phyloP scores from a whole-genome alignment of 2,113 vertebrate genomes.

The Ascaphus truei region DNA sequence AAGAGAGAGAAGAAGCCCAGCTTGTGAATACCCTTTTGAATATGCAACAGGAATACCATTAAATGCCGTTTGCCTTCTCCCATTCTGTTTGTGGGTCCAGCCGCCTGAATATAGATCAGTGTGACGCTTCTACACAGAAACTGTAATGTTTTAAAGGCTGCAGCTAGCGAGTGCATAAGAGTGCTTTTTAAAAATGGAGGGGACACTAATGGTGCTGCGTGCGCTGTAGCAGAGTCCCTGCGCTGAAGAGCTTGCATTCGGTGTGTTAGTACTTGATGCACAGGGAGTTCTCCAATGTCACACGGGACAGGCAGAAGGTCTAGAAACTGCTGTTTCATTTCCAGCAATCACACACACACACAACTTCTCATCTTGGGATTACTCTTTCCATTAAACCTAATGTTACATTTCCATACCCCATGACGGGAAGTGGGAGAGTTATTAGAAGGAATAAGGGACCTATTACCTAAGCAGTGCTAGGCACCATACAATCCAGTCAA shows the following conservation, averaged over 20 bases:
- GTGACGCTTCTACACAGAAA: neutral
- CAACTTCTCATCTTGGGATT: too few species aligned
- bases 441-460: too few species aligned
- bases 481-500: too few species aligned
- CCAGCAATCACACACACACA: too few species aligned
- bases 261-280: too few species aligned
- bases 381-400: too few species aligned
- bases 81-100: neutral
- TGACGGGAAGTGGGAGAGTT: neutral
- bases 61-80: slow-evolving; percentile 52
- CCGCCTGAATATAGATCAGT: neutral
- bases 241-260: neutral
- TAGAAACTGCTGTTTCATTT: neutral
- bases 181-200: neutral
- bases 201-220: neutral
- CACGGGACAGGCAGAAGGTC: neutral
- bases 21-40: slow-evolving; percentile 52
- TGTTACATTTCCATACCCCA: too few species aligned
- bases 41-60: slow-evolving; percentile 68
- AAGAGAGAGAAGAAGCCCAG: slow-evolving; percentile 39
- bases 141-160: neutral
- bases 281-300: neutral
- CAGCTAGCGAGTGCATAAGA: neutral
- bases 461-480: too few species aligned
- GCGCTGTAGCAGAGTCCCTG: neutral